Evolutionary conservation across 2,113 vertebrate species (phyloP), one percentile per base, ranked within the genome.

Genomic region (Nerophis ophidion): DNA sequence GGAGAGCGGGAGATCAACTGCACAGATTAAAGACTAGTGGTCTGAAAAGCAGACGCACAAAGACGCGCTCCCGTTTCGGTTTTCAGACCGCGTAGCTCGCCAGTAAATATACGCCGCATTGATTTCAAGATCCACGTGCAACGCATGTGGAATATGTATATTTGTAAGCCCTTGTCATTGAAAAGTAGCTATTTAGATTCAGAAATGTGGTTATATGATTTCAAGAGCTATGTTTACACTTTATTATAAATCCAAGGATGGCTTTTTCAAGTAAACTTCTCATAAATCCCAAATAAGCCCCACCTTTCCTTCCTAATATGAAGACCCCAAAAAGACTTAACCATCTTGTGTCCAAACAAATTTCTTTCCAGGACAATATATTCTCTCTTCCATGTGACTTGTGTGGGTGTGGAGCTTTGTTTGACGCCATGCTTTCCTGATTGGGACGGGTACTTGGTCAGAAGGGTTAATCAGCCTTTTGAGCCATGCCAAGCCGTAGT

Each of bases 381-480:
- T 83, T 84, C 76, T 84, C 77, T 75, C 57, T 91, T 86, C 84
- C 82, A 85, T 89, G 87, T 89, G 87, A 85, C 84, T 86, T 83
- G 89, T 89, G 88, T 90, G 88, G 90, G 90, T 68, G 88, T 86
- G 82, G 87, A 89, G 87, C 86, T 75, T 79, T 66, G 45, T 84
- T 63, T 66, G 70, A 74, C 34, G 61, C 54, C 65, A 80, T 78
- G 84, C 80, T 85, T 82, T 79, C 80, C 68, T 70, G 84, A 80
- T 82, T 80, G 81, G 74, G 73, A 75, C 81, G 79, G 79, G 75
- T 86, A 84, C 87, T 90, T 91, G 89, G 89, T 89, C 89, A 89
- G 84, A 80, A 82, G 81, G 89, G 89, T 91, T 91, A 91, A 91
- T 90, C 82, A 90, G 90, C 84, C 86, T 88, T 87, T 85, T 87